Base-by-base conservation (phyloP, 1,140 invertebrate genomes). In the Lerema accius region DNA sequence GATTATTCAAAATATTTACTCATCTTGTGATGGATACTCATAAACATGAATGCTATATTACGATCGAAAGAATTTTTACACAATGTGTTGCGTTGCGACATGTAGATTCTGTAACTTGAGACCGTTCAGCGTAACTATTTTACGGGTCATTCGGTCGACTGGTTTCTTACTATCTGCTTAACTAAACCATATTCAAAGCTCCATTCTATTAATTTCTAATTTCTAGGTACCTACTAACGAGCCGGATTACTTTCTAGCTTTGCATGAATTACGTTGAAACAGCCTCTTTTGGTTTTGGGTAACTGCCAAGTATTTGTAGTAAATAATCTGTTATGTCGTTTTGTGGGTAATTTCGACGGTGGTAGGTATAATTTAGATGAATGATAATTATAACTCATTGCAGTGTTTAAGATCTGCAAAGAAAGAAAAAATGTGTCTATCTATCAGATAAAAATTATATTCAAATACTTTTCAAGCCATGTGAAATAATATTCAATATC, bases 261-360 rank as follows among this genome's bases (percentile, higher is more conserved):
- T 87, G 87, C 87, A 90, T 87, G 85, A 59, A 67, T 73, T 77
- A 68, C 45, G 74, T 82, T 85, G 88, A 90, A 90, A 90, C 86
- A 90, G 88, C 88, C 88, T 90, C 88, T 89, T 90, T 88, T 87
- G 85, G 84, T 88, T 86, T 67, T 71, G 73, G 74, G 76, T 75
- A 61, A 40, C 68, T 63, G 69, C 64, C 4, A 46, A 23, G 10
- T 56, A 35, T 58, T 46, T 40, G 19, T 56, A 43, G 43, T 43
- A 23, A 23, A 23, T 11, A 43, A 43, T 14, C 13, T 16, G 16
- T 42, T 42, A 14, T 42, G 6, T 17, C 10, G 16, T 10, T 43
- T 17, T 1, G 16, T 10, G 16, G 14, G 13, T 32, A 40, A 28
- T 60, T 26, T 5, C 19, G 19, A 23, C 19, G 5, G 19, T 23